phyloP scores from a whole-genome alignment of 2,797 vertebrate species.

The Sebastolobus altivelis region DNA sequence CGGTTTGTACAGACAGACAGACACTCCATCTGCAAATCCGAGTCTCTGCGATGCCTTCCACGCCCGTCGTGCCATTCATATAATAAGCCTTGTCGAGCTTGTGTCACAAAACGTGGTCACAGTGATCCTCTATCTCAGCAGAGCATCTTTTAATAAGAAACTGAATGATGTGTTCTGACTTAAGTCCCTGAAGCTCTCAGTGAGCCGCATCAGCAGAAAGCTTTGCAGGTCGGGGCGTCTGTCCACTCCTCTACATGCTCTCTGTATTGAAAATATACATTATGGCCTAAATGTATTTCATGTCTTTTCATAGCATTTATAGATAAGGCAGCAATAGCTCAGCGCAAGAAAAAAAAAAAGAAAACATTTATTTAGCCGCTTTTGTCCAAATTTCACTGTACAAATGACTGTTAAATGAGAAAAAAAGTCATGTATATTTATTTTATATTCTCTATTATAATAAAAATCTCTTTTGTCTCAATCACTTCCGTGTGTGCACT shows the following conservation, averaged over 20 bases:
- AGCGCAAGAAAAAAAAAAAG: constrained; percentile 65
- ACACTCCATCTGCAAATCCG: constrained; percentile 54
- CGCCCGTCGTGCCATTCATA: neutral
- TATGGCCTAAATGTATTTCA: constrained; percentile 61
- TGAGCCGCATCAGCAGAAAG: constrained; percentile 35
- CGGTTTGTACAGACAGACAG: constrained; percentile 77
- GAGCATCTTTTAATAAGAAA: constrained; percentile 22
- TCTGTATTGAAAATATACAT: constrained; percentile 62
- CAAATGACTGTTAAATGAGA: constrained; percentile 92
- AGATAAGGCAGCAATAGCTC: constrained; percentile 74
- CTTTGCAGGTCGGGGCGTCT: constrained; percentile 60
- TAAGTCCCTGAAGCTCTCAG: neutral
- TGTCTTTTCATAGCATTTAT: constrained; percentile 75
- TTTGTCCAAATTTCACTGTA: constrained; percentile 87
- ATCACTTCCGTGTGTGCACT: constrained; percentile 13
- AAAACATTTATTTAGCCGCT: constrained; percentile 82
- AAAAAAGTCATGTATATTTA: constrained; percentile 90
- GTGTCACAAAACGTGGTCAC: constrained; percentile 2
- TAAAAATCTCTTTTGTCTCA: constrained; percentile 92
- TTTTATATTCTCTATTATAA: constrained; percentile 97
- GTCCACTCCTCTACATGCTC: constrained; percentile 48
- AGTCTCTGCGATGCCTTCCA: constrained; percentile 19
- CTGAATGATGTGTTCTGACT: neutral
- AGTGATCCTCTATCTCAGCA: neutral
- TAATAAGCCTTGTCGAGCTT: neutral